Evolutionary conservation across 2,888 invertebrate species (phyloP), one percentile per base, ranked within the genome.

Genomic region (Steinernema carpocapsae): DNA sequence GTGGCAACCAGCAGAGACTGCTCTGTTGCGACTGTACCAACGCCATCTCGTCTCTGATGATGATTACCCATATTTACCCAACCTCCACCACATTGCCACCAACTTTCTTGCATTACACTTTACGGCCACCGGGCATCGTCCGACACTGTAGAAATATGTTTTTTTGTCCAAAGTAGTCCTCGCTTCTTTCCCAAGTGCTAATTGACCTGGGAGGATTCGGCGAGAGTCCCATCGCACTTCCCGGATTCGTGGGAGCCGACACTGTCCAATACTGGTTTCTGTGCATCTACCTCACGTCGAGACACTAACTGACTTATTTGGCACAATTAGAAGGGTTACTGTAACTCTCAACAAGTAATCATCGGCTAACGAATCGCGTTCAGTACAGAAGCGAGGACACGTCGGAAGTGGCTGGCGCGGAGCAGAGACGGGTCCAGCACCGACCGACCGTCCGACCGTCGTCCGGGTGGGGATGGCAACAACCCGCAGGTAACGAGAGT

Each of bases 21-120:
- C 56, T 56, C 56, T 56, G 56, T 56, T 56, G 56, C 56, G 24
- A 56, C 56, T 56, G 56, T 56, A 56, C 56, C 56, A 56, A 56
- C 56, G 56, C 56, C 56, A 56, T 56, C 56, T 56, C 56, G 56
- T 56, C 56, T 56, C 56, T 56, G 56, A 56, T 56, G 56, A 56
- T 56, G 56, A 56, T 56, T 56, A 56, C 56, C 56, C 56, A 56
- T 56, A 56, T 56, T 56, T 56, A 56, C 56, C 56, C 56, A 56
- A 56, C 56, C 56, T 6, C 56, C 56, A 56, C 26, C 56, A 56
- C 56, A 56, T 56, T 56, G 56, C 56, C 56, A 56, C 56, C 56
- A 56, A 56, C 56, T 56, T 56, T 56, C 56, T 56, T 56, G 56
- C 56, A 56, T 56, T 56, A 56, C 56, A 56, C 56, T 56, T 56